Evolutionary conservation across 2,797 vertebrate genomes (phyloP).

Genomic region (Argentina silus): DNA sequence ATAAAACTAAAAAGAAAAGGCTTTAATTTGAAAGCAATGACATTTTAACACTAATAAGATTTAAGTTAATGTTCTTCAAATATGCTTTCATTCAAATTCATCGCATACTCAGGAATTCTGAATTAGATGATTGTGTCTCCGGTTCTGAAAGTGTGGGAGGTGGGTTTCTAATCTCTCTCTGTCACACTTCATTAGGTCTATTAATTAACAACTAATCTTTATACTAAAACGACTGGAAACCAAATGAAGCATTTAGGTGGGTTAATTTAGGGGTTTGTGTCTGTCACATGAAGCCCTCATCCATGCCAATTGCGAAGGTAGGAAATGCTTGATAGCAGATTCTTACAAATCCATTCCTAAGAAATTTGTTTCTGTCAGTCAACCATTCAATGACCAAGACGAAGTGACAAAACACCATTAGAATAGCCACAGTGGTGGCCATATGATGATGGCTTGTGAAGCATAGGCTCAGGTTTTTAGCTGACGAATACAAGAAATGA

Average conservation of each 20-base stretch:
- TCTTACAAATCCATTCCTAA: neutral
- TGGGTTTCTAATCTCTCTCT: constrained; percentile 12
- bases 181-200: constrained; percentile 31
- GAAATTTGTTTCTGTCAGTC: neutral
- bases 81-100: constrained; percentile 4
- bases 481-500: too few species aligned
- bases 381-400: neutral
- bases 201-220: constrained; percentile 35
- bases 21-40: neutral
- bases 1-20: neutral
- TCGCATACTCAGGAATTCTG: neutral
- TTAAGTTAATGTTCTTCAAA: constrained; percentile 6
- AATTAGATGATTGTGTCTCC: constrained; percentile 1
- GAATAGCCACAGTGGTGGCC: too few species aligned
- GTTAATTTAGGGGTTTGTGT: neutral
- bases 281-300: neutral
- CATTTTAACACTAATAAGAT: neutral
- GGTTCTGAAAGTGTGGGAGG: neutral
- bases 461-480: too few species aligned
- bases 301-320: neutral
- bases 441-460: too few species aligned
- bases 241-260: constrained; percentile 21
- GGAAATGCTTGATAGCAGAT: neutral
- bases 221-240: constrained; percentile 27
- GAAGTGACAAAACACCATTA: neutral